Conservation (phyloP, 2,797 vertebrate genomes). For the Danio kyathit region DNA sequence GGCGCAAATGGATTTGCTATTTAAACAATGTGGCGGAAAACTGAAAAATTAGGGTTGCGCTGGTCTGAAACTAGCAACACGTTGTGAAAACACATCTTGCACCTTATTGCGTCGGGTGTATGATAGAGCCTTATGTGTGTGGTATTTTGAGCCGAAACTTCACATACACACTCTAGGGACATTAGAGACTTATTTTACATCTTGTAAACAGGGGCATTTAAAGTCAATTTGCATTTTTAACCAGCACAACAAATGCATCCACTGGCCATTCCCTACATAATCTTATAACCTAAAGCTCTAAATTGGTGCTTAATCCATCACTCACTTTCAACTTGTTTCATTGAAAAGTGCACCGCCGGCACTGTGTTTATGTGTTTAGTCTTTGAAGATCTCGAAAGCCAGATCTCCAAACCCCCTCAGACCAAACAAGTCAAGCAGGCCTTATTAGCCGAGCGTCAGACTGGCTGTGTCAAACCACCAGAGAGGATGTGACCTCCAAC, state of each 20-base stretch:
- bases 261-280: slow-evolving; percentile 19
- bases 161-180: too few species aligned
- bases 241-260: not conserved
- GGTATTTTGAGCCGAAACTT: too few species aligned
- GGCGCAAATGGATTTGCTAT: too few species aligned
- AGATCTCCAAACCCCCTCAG: slow-evolving; percentile 48
- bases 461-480: slow-evolving; percentile 61
- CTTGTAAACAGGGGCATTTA: too few species aligned
- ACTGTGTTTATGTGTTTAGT: slow-evolving; percentile 44
- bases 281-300: slow-evolving; percentile 22
- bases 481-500: slow-evolving; percentile 60
- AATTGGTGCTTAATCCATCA: slow-evolving; percentile 35
- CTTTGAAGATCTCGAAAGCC: slow-evolving; percentile 39
- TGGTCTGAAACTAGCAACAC: too few species aligned
- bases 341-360: slow-evolving; percentile 26
- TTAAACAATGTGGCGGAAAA: too few species aligned
- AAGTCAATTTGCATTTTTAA: too few species aligned
- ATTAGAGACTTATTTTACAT: too few species aligned
- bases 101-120: too few species aligned
- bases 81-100: too few species aligned
- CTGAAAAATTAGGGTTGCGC: too few species aligned
- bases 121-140: too few species aligned
- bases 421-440: slow-evolving; percentile 45
- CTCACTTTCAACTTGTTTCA: slow-evolving; percentile 36
- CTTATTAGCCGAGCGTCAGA: slow-evolving; percentile 60